Evolutionary conservation across 64 coral and sea anemone species (phyloP).

Genomic region (Montipora sp.): DNA sequence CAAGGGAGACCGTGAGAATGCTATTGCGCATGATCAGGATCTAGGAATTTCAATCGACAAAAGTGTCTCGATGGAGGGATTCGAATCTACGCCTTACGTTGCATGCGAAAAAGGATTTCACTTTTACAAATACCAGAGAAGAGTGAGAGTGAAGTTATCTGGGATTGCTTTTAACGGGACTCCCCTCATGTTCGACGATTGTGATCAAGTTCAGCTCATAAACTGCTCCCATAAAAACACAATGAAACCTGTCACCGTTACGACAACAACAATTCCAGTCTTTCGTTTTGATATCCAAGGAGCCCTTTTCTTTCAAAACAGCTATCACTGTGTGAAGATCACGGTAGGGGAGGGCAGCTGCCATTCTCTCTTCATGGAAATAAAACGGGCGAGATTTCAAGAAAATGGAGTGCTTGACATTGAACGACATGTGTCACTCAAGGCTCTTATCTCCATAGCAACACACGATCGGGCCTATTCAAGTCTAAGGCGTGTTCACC

Average conservation of each 20-base stretch:
- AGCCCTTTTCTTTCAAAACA: constrained; percentile 12
- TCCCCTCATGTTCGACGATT: background rate
- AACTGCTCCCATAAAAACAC: constrained; percentile 14
- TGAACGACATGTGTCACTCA: background rate
- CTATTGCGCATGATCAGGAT: background rate
- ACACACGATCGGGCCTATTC: background rate
- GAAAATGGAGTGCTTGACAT: background rate
- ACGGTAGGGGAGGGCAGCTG: background rate
- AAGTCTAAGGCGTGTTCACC: background rate
- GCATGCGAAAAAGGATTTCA: constrained; percentile 13
- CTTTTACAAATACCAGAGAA: background rate
- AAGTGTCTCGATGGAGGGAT: background rate
- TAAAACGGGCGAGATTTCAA: background rate
- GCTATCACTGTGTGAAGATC: background rate
- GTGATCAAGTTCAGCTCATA: background rate
- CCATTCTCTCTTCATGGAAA: background rate
- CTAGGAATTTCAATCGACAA: background rate
- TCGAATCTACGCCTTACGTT: background rate
- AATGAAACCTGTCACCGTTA: background rate
- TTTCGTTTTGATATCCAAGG: constrained; percentile 5
- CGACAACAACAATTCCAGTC: background rate
- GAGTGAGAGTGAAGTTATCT: constrained; percentile 9
- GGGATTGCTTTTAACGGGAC: constrained; percentile 19
- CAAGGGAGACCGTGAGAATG: background rate
- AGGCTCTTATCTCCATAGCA: constrained; percentile 7